A percentile compares a stretch with the other conserved stretches of the same genome.
Conservation (phyloP, 2,888 invertebrate species). For the Dryadula phaetusa region DNA sequence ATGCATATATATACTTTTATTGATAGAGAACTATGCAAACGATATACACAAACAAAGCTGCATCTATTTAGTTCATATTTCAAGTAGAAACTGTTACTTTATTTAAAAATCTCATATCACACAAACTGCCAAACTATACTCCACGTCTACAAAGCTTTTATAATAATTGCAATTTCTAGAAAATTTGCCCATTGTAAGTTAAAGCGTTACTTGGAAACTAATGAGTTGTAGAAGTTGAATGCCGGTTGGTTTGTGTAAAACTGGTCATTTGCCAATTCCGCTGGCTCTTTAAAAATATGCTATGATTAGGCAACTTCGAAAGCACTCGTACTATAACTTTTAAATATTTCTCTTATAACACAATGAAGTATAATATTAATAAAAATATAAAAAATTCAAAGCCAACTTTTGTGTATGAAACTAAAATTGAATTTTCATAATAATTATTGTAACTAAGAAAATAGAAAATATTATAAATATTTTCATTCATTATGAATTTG, state of each 20-base stretch:
- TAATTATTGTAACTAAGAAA: not conserved
- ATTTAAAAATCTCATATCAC: not conserved
- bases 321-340: constrained; percentile 12
- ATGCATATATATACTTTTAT: not conserved
- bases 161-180: constrained; percentile 26
- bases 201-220: constrained; percentile 29
- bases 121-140: constrained; percentile 11
- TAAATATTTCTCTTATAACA: not conserved
- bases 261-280: constrained; percentile 24
- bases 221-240: constrained; percentile 29
- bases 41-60: not conserved
- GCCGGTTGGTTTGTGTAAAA: constrained; percentile 22
- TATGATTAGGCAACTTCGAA: constrained; percentile 23
- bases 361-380: not conserved
- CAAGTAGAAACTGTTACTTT: not conserved
- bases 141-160: constrained; percentile 20
- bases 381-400: not conserved
- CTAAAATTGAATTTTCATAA: not conserved
- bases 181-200: constrained; percentile 28
- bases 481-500: not conserved
- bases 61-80: not conserved
- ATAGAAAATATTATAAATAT: not conserved
- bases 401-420: not conserved
- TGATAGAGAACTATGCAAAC: not conserved
- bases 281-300: constrained; percentile 21